Base-by-base conservation (phyloP, 1,140 invertebrate genomes). In the Semibalanus balanoides region DNA sequence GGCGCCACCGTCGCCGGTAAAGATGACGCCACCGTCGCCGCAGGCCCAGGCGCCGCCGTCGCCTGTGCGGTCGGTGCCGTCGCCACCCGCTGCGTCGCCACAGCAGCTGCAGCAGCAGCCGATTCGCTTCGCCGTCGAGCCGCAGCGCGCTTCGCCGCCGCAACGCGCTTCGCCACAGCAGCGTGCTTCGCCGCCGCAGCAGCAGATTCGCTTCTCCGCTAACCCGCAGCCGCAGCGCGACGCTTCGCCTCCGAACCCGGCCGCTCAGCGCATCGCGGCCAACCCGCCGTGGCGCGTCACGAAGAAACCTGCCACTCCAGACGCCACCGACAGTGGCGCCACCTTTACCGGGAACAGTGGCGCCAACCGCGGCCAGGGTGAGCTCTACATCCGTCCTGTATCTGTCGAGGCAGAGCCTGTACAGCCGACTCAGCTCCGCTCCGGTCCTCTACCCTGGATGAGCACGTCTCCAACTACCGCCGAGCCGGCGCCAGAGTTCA, bases 31-130 rank as follows among this genome's bases (percentile, higher is more conserved):
- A 30, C 71, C 35, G 19, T 73, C 40, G 31, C 31, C 31, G 74
- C 72, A 14, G 35, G 75, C 69, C 69, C 79, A 78, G 76, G 76
- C 31, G 75, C 78, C 79, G 76, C 83, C 79, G 40, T 80, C 76
- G 75, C 69, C 3, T 75, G 77, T 71, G 28, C 69, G 79, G 78
- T 70, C 79, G 78, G 25, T 79, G 76, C 17, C 31, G 70, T 14
- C 43, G 76, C 0, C n/a, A n/a, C n/a, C n/a, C n/a, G n/a, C 80
- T 74, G 70, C 78, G 77, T 43, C 73, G 80, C 29, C 78, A 81
- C 19, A 64, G 51, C 9, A 7, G 22, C 14, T 19, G 51, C 19
- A 64, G 51, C 9, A 7, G 22, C 14, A 22, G 51, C 51, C 11
- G 51, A 25, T 64, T 1, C 51, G 51, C 1, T 25, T 25, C 51